Evolutionary conservation across 2,888 invertebrate genomes (phyloP).

Genomic region (Aelia acuminata): DNA sequence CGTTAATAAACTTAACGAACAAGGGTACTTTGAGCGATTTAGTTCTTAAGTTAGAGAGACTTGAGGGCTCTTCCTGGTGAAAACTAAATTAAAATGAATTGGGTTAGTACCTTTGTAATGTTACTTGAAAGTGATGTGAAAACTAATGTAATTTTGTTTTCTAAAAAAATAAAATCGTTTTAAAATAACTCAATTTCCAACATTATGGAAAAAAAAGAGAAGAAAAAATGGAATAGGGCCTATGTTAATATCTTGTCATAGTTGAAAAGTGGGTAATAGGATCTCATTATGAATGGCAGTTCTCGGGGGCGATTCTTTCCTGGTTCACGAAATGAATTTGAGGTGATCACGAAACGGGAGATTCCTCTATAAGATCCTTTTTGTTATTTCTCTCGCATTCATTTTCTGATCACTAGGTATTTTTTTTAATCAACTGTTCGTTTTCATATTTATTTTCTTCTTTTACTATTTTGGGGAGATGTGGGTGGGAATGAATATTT

Average conservation of each 20-base stretch:
- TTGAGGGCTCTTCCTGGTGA: neutral
- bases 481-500: too few relatives aligned
- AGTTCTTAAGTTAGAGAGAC: neutral
- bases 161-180: too few relatives aligned
- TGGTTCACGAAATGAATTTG: neutral
- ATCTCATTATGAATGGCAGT: neutral
- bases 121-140: too few relatives aligned
- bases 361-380: neutral
- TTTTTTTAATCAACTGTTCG: neutral
- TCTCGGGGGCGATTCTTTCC: neutral
- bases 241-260: neutral
- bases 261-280: neutral
- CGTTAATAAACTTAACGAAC: neutral
- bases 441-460: too few relatives aligned
- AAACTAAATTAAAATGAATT: neutral
- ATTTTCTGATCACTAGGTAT: neutral
- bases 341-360: neutral
- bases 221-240: neutral
- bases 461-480: too few relatives aligned
- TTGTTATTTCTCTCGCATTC: neutral
- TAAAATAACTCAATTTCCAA: too few relatives aligned
- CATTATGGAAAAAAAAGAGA: too few relatives aligned
- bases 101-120: neutral
- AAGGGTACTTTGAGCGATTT: neutral
- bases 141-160: too few relatives aligned